Conservation (phyloP, 2,888 invertebrate species). For the Tachina grossa region DNA sequence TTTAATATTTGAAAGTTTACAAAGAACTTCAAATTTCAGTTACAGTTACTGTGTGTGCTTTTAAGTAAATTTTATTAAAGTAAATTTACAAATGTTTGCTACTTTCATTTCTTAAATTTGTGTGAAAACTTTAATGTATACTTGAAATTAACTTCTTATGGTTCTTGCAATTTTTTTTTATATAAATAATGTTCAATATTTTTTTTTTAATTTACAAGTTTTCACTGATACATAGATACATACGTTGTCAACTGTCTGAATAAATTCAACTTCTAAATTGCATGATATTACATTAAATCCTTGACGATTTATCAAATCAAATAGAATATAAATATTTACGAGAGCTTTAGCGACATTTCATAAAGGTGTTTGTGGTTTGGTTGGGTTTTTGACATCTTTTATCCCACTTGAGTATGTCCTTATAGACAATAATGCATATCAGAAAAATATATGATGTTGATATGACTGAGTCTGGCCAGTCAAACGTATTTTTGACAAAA, state of each 20-base stretch:
- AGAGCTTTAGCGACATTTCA: neutral
- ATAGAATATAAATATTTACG: neutral
- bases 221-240: neutral
- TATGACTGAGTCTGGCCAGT: too few species aligned
- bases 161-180: neutral
- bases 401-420: neutral
- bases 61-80: too few species aligned
- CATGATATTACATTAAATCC: conserved; percentile 7
- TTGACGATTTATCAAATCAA: conserved; percentile 42
- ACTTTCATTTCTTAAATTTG: too few species aligned
- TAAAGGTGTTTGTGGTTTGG: neutral
- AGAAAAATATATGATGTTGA: too few species aligned
- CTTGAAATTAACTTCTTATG: too few species aligned
- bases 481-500: too few species aligned
- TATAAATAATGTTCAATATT: neutral
- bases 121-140: too few species aligned
- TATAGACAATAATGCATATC: neutral
- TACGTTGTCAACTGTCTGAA: neutral
- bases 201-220: neutral
- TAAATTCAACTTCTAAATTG: neutral
- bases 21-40: too few species aligned
- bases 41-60: too few species aligned
- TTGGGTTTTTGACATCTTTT: neutral
- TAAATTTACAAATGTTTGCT: too few species aligned
- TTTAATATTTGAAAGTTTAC: neutral